Base-by-base conservation (phyloP, 2,113 vertebrate genomes). In the Lasiurus cinereus region DNA sequence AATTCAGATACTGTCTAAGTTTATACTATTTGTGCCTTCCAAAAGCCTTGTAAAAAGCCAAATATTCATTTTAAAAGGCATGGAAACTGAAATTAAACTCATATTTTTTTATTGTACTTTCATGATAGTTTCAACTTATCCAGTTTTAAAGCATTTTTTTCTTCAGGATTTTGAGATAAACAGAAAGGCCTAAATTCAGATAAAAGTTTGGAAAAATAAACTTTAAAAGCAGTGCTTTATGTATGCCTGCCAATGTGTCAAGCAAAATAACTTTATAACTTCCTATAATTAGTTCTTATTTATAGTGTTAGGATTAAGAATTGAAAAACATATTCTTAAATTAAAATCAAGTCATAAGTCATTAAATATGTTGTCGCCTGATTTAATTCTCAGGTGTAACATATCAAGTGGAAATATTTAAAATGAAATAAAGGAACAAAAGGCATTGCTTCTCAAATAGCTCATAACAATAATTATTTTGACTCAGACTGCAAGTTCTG, bases 291-390 rank as follows among this genome's bases (percentile, higher is more conserved):
- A 22, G 5, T 52, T 4, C 15, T 67, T 52, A 54, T 66, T 56
- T 69, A 52, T 46, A 87, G n/a, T 33, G 14, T 69, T 92, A 93
- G 16, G 67, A 18, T 93, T 90, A 78, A 74, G 5, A 88, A 56
- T 70, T 52, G 80, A 39, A 82, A 82, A 13, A 31, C 1, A 5
- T 64, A 59, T 59, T 46, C 3, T 67, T 43, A 73, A 31, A 16
- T 93, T 93, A 43, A 85, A 62, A 78, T 9, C 14, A 62, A 54
- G 15, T 67, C 15, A 83, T 39, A 62, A 54, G 15, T 67, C 15
- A 83, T 73, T 83, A 72, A 72, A 24, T 85, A 36, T 69, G 36
- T 64, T 15, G n/a, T 29, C 64, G 16, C 24, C 43, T 86, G 21
- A 48, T 85, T 83, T 29, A 15, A 73, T 62, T 79, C 33, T 69